Base-by-base conservation (phyloP, 2,888 invertebrate species). In the Xanthia icteritia region DNA sequence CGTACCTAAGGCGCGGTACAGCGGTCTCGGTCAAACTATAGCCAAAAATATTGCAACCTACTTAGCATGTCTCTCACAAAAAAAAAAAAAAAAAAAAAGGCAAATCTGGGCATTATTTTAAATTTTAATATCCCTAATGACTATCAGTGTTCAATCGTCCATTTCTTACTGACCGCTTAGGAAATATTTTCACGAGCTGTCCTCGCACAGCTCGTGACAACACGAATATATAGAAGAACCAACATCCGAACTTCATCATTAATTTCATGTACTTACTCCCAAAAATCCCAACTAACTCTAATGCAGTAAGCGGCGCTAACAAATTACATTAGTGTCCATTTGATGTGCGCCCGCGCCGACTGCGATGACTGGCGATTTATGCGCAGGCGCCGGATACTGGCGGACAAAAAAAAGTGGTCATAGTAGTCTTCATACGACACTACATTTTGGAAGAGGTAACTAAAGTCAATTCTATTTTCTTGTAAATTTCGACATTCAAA, bases 351-450 rank as follows among this genome's bases (percentile, higher is more conserved):
- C 90, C 88, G 89, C 89, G 89, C 82, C 83, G 69, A 73, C 73
- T 56, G 61, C 13, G 81, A 83, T 86, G 89, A 90, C 90, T 88
- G 77, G 88, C 90, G 88, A 61, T 87, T 87, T 85, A 75, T 87
- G 89, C 87, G 88, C 89, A 79, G 91, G 91, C 92, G 92, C 91
- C 89, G 88, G 88, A 71, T 81, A 92, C 81, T 89, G 71, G 60
- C 2, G 89, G 89, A 83, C 93, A 89, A 65, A 73, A 68, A 68
- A 45, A 82, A 9, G 4, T 51, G 56, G 58, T 13, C 73, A 68
- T 17, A 11, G 9, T 48, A 17, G 48, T 48, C 17, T 48, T 20
- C 48, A 17, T 6, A 48, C 6, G 48, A 17, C 17, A 5, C 48
- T 17, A 5, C 5, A 48, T 48, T 48, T 48, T 17, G 17, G 17